Conservation (phyloP, 2,888 invertebrate species). For the Horisme vitalbata region DNA sequence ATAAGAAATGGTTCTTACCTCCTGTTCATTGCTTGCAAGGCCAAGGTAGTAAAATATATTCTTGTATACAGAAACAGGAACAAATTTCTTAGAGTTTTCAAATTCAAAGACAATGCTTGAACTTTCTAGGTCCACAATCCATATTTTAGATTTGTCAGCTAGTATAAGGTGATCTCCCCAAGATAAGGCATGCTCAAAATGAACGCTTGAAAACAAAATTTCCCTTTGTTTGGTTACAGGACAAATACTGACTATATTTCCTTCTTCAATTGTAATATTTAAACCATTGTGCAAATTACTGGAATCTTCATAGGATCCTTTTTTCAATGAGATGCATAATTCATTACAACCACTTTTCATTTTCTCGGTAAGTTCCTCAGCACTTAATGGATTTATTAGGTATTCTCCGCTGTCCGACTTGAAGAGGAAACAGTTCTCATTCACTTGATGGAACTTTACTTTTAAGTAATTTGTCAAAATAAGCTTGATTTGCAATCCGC, state of each 20-base stretch:
- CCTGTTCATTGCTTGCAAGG: constrained; percentile 47
- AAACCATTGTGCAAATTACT: constrained; percentile 45
- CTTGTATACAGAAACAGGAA: constrained; percentile 52
- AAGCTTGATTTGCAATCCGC: constrained; percentile 45
- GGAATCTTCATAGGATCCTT: constrained; percentile 32
- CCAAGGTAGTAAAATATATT: constrained; percentile 61
- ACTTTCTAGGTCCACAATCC: constrained; percentile 53
- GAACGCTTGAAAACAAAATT: constrained; percentile 35
- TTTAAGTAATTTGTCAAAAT: constrained; percentile 50
- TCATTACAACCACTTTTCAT: constrained; percentile 42
- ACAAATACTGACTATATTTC: constrained; percentile 49
- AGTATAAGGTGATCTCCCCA: constrained; percentile 59
- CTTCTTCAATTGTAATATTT: constrained; percentile 42
- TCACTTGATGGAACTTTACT: constrained; percentile 46
- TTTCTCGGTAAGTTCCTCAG: constrained; percentile 45
- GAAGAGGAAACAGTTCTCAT: constrained; percentile 45
- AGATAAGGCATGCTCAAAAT: constrained; percentile 43
- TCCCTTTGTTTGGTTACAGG: constrained; percentile 56
- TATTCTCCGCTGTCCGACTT: constrained; percentile 65
- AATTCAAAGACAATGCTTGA: constrained; percentile 51
- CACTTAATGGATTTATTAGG: constrained; percentile 41
- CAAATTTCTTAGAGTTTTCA: constrained; percentile 43
- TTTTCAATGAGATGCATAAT: constrained; percentile 47
- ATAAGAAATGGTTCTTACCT: constrained; percentile 51
- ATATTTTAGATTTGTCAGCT: constrained; percentile 53